A percentile compares a stretch with the other conserved stretches of the same genome.
Evolutionary conservation across 2,888 invertebrate genomes (phyloP).

Genomic region (Caenorhabditis afra): DNA sequence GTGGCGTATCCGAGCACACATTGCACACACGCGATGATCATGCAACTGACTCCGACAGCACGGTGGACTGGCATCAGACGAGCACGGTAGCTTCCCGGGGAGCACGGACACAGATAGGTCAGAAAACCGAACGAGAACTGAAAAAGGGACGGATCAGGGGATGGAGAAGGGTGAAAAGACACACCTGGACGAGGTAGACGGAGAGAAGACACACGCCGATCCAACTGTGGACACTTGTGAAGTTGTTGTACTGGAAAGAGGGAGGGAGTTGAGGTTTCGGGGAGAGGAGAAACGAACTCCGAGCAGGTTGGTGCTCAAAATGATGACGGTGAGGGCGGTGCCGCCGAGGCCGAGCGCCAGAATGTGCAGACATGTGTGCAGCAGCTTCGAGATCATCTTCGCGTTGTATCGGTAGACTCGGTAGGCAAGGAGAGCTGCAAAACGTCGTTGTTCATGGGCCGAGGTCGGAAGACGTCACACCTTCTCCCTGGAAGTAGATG

Average conservation of each 20-base stretch:
- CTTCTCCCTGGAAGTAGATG: slow-evolving; percentile 77
- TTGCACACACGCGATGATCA: slow-evolving; percentile 58
- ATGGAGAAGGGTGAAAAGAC: too few relatives aligned
- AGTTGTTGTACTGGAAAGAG: slow-evolving; percentile 55
- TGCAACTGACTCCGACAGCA: slow-evolving; percentile 59
- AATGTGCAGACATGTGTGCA: slow-evolving; percentile 70
- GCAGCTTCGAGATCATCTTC: slow-evolving; percentile 70
- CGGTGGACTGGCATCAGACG: slow-evolving; percentile 70
- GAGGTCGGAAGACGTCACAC: slow-evolving; percentile 43
- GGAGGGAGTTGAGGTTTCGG: neutral
- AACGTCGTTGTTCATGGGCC: too few relatives aligned
- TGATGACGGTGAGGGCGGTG: slow-evolving; percentile 62
- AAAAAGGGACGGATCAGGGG: slow-evolving; percentile 1
- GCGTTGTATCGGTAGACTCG: slow-evolving; percentile 72
- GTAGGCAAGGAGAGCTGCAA: slow-evolving; percentile 73
- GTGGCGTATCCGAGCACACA: slow-evolving; percentile 58
- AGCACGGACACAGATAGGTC: slow-evolving; percentile 66
- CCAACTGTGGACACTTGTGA: slow-evolving; percentile 73
- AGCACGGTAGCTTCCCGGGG: slow-evolving; percentile 57
- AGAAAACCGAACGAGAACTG: slow-evolving; percentile 72
- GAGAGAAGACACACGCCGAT: slow-evolving; percentile 68
- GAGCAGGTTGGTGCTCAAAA: slow-evolving; percentile 37
- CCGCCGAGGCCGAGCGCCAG: slow-evolving; percentile 63
- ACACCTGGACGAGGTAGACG: slow-evolving; percentile 60
- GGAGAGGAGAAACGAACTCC: slow-evolving; percentile 15